A percentile compares a stretch with the other conserved stretches of the same genome.
Conservation (phyloP, 2,888 invertebrate genomes). For the Athalia circularis region DNA sequence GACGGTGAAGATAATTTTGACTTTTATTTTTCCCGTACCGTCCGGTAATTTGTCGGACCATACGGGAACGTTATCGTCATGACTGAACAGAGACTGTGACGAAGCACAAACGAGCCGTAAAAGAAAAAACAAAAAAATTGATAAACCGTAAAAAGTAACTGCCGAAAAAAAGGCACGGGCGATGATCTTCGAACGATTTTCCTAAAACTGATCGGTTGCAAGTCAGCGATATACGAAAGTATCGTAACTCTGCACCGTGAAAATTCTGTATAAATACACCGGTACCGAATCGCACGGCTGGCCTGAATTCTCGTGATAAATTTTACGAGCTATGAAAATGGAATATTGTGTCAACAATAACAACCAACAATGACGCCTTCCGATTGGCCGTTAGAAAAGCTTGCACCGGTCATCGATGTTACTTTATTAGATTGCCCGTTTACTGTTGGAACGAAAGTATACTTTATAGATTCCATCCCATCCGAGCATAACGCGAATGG, state of each 20-base stretch:
- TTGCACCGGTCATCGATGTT: background rate
- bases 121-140: background rate
- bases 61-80: background rate
- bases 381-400: slow-evolving; percentile 21
- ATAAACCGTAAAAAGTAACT: background rate
- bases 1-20: background rate
- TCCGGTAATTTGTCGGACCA: background rate
- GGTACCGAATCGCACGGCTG: background rate
- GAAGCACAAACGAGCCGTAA: too few relatives aligned
- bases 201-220: slow-evolving; percentile 3
- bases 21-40: background rate
- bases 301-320: slow-evolving; percentile 17
- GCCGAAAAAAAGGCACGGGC: background rate
- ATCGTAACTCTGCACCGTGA: too few relatives aligned
- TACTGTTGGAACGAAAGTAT: slow-evolving; percentile 19
- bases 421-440: slow-evolving; percentile 32
- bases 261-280: too few relatives aligned
- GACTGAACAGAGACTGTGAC: too few relatives aligned
- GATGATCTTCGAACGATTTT: background rate
- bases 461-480: slow-evolving; percentile 25
- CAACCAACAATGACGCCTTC: slow-evolving; percentile 24
- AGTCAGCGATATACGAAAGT: too few relatives aligned
- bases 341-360: slow-evolving; percentile 36
- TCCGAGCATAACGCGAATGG: background rate
- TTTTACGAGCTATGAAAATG: slow-evolving; percentile 40